phyloP scores from a whole-genome alignment of 2,888 invertebrate genomes.

The Carabus problematicus region DNA sequence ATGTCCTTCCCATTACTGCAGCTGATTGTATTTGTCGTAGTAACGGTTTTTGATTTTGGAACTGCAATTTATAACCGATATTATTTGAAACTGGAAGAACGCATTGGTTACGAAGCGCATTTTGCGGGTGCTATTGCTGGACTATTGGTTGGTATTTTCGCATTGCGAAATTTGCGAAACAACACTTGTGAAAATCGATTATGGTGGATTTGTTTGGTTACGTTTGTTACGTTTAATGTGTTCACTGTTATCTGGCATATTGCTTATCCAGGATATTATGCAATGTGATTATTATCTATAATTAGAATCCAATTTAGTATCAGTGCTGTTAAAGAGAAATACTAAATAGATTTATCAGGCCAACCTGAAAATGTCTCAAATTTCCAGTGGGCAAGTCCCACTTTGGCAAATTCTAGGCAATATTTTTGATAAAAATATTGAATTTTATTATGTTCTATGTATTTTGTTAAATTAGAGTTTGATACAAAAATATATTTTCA shows the following conservation, averaged over 20 bases:
- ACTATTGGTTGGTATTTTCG: conserved; percentile 72
- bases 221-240: conserved; percentile 74
- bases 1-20: conserved; percentile 83
- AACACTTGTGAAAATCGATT: conserved; percentile 80
- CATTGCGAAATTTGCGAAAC: conserved; percentile 82
- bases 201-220: conserved; percentile 81
- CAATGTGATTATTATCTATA: conserved; percentile 44
- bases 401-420: too few relatives aligned
- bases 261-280: conserved; percentile 67
- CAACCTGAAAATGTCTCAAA: too few relatives aligned
- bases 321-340: too few relatives aligned
- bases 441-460: too few relatives aligned
- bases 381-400: too few relatives aligned
- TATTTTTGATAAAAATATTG: too few relatives aligned
- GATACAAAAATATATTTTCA: too few relatives aligned
- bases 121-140: conserved; percentile 90
- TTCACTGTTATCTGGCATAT: conserved; percentile 78
- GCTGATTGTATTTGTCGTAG: conserved; percentile 76
- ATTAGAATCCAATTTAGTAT: neutral
- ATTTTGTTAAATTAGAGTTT: too few relatives aligned
- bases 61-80: conserved; percentile 89
- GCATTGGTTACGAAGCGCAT: conserved; percentile 91
- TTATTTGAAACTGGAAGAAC: conserved; percentile 61
- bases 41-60: conserved; percentile 82
- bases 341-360: too few relatives aligned